Base-by-base conservation (phyloP, 2,797 vertebrate genomes). In the Luscinia luscinia region DNA sequence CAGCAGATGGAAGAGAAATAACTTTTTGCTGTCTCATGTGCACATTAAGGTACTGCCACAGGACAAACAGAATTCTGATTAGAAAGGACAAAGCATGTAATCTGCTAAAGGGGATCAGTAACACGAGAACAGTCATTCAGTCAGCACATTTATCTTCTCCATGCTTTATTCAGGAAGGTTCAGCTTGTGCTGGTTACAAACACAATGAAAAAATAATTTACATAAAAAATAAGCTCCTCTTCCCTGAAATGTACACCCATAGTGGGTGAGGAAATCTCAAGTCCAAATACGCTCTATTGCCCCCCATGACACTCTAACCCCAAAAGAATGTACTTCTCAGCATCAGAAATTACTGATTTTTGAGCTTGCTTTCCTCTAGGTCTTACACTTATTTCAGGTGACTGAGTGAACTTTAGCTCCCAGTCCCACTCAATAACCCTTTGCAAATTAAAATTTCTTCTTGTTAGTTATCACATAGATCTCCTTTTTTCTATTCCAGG, bases 111-210 rank as follows among this genome's bases (percentile, higher is more conserved):
- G 67, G 94, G 91, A 96, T 96, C 92, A 96, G 92, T 87, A 92
- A 92, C 45, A 94, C 8, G 1, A 91, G 82, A 86, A 93, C 87
- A 91, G 82, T 69, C 14, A 0, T 87, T 84, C 70, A n/a, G 81
- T 97, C 95, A 96, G 96, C 95, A 95, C 83, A 94, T 94, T 96
- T 97, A 70, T 90, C 83, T 93, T 91, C 92, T 93, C 92, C 51
- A 4, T 30, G 93, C 79, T 94, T 92, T 88, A 95, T 96, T 96
- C 96, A 68, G 91, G 95, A 97, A 96, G 67, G 74, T 96, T 96
- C 95, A 94, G 89, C 49, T 86, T 82, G 69, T 61, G 38, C 67
- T 89, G 38, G 57, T 91, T 84, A 80, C 80, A 91, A 94, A 84
- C 43, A 90, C 55, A 87, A 70, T 1, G 52, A 67, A 55, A 91